Percentiles rank a stretch among this genome's conserved stretches.
phyloP scores from a whole-genome alignment of 2,113 vertebrate genomes.

The Machaerirhynchus nigripectus region DNA sequence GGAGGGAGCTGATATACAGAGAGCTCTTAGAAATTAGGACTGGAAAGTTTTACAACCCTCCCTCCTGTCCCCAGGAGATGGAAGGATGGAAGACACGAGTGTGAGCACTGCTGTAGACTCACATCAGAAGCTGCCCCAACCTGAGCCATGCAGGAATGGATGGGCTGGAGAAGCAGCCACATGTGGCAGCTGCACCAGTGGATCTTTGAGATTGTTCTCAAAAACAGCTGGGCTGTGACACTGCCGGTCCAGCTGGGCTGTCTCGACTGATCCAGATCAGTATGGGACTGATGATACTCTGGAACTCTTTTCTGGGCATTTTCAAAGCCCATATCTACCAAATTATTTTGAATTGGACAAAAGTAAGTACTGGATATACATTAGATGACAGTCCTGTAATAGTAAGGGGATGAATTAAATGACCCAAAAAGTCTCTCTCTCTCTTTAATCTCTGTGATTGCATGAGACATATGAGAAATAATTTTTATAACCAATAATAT shows the following conservation, averaged over 20 bases:
- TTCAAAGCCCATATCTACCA: neutral
- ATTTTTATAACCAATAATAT: slow-evolving; percentile 3
- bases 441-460: neutral
- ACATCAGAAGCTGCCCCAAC: neutral
- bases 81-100: neutral
- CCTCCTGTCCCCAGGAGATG: neutral
- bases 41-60: neutral
- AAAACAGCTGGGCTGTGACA: rapidly evolving
- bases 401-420: neutral
- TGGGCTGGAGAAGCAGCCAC: neutral
- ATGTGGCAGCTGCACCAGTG: neutral
- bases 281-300: neutral
- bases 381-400: neutral
- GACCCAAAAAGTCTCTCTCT: neutral
- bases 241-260: neutral
- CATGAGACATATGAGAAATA: neutral
- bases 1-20: neutral
- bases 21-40: neutral
- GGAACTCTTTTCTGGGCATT: neutral
- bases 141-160: neutral
- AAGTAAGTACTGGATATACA: neutral
- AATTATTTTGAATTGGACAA: neutral
- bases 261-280: rapidly evolving
- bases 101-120: neutral
- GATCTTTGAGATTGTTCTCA: neutral